Evolutionary conservation across 2,113 vertebrate genomes (phyloP).

Genomic region (Dryoscopus gambensis): DNA sequence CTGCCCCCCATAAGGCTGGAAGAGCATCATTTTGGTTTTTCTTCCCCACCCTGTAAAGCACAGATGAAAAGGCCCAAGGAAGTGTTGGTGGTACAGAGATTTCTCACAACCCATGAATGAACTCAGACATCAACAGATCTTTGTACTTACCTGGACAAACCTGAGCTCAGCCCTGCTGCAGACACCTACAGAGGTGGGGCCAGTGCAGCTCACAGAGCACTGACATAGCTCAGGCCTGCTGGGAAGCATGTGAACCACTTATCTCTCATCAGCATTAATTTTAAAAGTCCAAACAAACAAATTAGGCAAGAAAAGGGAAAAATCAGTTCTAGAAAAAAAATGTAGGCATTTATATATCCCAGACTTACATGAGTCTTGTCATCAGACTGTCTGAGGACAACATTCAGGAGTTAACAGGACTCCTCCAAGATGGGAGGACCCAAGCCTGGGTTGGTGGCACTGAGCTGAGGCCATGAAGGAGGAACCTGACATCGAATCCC

Average conservation of each 20-base stretch:
- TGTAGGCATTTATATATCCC: not conserved
- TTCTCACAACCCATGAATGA: not conserved
- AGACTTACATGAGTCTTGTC: not conserved
- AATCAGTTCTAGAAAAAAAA: not conserved
- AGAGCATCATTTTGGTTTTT: not conserved
- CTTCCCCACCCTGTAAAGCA: not conserved
- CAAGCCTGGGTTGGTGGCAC: not conserved
- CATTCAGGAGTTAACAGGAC: not conserved
- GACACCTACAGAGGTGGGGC: not conserved
- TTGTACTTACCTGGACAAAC: not conserved
- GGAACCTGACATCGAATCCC: not conserved
- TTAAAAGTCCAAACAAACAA: not conserved
- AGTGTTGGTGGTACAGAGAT: not conserved
- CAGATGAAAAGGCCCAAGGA: not conserved
- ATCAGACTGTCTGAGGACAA: not conserved
- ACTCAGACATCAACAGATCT: not conserved
- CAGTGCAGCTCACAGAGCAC: not conserved
- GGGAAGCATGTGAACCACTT: not conserved
- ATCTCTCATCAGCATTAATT: not conserved
- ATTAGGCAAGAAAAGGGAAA: not conserved
- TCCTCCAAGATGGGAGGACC: not conserved
- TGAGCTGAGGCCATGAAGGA: not conserved
- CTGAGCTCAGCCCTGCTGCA: not conserved
- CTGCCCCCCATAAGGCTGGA: not conserved
- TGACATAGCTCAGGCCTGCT: not conserved